Base-by-base conservation (phyloP, 2,888 invertebrate species). In the Sericinus montela region DNA sequence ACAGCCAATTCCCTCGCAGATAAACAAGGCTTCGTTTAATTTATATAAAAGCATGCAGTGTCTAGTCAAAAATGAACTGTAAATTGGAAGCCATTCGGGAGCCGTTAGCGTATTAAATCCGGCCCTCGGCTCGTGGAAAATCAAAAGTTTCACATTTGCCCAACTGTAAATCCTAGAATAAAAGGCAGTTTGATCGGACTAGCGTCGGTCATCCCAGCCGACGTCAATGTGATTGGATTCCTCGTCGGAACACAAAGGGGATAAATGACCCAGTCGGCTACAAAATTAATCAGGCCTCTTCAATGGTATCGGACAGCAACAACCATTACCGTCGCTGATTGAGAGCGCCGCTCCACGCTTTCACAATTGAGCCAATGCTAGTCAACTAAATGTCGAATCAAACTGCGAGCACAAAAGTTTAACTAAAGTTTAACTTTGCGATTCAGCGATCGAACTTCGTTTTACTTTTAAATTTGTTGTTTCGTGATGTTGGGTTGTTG, bases 281-380 rank as follows among this genome's bases (percentile, higher is more conserved):
- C 30, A 11, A 16, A 11, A 30, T 41, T 41, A 30, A 41, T 41
- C 16, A 41, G 40, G 14, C 15, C 40, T 41, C 10, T 41, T 15
- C 4, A 16, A 41, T n/a, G 30, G 6, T 23, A 37, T 30, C 14
- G n/a, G n/a, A 5, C 6, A 23, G 23, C 23, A 37, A 13, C 8
- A 4, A 28, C n/a, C 28, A 19, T 6, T 25, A 23, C 13, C 2
- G 8, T 25, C 3, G 7, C 13, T 13, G 38, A 15, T 35, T 25
- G 38, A 19, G 23, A 9, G 19, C 0, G 19, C 15, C 9, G 15
- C 4, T 7, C n/a, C n/a, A n/a, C n/a, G n/a, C n/a, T n/a, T n/a
- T n/a, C n/a, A n/a, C n/a, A n/a, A 9, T 1, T 11, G 11, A 9
- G n/a, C 19, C 3, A n/a, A n/a, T n/a, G n/a, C n/a, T n/a, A n/a